Evolutionary conservation across 1,140 invertebrate species (phyloP).

Genomic region (Schlechtendalia chinensis): DNA sequence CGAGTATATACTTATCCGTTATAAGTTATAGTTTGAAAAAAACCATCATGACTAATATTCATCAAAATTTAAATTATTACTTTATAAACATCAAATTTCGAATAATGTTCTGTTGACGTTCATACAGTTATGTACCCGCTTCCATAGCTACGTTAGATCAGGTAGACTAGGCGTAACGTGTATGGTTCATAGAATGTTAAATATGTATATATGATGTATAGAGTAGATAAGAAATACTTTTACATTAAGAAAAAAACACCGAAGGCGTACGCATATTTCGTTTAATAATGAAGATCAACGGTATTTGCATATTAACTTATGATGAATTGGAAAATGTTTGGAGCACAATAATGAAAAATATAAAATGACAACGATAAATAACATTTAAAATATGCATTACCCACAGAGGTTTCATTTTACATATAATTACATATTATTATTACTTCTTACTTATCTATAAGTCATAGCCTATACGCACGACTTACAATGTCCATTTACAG

Average conservation of each 20-base stretch:
- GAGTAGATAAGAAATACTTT: neutral
- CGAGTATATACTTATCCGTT: too few species aligned
- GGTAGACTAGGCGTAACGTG: too few species aligned
- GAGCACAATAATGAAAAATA: neutral
- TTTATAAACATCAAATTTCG: neutral
- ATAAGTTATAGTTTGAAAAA: too few species aligned
- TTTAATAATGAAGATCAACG: neutral
- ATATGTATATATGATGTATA: neutral
- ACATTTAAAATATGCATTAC: neutral
- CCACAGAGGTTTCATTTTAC: neutral
- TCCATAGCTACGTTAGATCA: too few species aligned
- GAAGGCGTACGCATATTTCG: neutral
- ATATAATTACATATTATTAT: neutral
- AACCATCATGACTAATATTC: too few species aligned
- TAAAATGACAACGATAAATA: conserved; percentile 18
- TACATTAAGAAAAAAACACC: neutral
- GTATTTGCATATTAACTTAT: conserved; percentile 1
- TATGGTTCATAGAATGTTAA: neutral
- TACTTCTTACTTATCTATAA: neutral
- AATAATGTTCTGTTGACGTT: neutral
- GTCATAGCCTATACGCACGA: neutral
- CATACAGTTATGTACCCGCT: neutral
- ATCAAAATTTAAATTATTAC: neutral
- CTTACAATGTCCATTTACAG: too few species aligned
- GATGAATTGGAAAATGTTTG: neutral